phyloP scores from a whole-genome alignment of 1,140 invertebrate genomes.

The Chionoecetes opilio region DNA sequence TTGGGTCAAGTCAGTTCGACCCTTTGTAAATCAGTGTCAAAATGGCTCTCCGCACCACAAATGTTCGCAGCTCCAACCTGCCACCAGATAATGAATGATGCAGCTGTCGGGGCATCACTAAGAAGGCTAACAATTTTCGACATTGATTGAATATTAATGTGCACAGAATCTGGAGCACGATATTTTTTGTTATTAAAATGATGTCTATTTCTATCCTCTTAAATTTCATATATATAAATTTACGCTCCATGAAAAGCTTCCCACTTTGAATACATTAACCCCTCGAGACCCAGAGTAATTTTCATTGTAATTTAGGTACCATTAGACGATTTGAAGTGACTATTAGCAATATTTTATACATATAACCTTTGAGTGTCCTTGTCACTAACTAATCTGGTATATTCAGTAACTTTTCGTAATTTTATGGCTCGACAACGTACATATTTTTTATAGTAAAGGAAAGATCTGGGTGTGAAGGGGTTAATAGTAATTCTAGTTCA shows the following conservation, averaged over 20 bases:
- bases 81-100: constrained; percentile 77
- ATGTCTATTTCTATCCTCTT: not conserved
- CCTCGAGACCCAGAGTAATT: too few relatives aligned
- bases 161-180: constrained; percentile 70
- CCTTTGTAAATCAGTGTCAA: constrained; percentile 49
- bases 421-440: too few relatives aligned
- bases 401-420: too few relatives aligned
- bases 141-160: constrained; percentile 64
- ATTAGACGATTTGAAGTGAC: too few relatives aligned
- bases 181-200: constrained; percentile 54
- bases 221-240: not conserved
- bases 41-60: constrained; percentile 70
- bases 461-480: too few relatives aligned
- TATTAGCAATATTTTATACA: too few relatives aligned
- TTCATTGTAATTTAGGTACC: too few relatives aligned
- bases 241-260: not conserved
- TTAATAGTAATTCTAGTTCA: too few relatives aligned
- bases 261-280: too few relatives aligned
- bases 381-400: too few relatives aligned
- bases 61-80: constrained; percentile 76
- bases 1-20: constrained; percentile 35
- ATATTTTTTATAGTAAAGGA: too few relatives aligned
- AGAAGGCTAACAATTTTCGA: constrained; percentile 49
- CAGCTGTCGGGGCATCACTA: constrained; percentile 70
- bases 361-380: too few relatives aligned